Evolutionary conservation across 2,113 vertebrate species (phyloP).

Genomic region (Hippopotamus amphibius): DNA sequence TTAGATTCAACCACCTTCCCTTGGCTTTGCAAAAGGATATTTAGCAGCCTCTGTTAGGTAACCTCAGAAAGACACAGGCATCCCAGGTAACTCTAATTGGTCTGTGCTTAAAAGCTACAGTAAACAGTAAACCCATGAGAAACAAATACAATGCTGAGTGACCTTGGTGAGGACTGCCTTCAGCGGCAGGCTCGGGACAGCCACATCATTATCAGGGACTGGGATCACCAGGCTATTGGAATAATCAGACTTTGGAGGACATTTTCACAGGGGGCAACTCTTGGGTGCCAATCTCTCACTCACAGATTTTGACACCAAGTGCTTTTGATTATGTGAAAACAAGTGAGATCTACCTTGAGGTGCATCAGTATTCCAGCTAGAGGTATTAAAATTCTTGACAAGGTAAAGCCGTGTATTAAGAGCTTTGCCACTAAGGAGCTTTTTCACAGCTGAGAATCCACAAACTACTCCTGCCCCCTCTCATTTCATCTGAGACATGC

Average conservation of each 20-base stretch:
- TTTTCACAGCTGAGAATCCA: conserved; percentile 78
- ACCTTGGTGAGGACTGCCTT: conserved; percentile 87
- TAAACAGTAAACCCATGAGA: conserved; percentile 84
- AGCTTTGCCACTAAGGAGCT: conserved; percentile 79
- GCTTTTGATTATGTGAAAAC: conserved; percentile 87
- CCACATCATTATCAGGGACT: conserved; percentile 79
- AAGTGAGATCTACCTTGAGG: conserved; percentile 84
- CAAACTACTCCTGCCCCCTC: conserved; percentile 57
- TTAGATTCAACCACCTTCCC: conserved; percentile 52
- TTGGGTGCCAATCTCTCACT: conserved; percentile 81
- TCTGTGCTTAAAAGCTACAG: conserved; percentile 85
- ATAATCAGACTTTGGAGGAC: conserved; percentile 84
- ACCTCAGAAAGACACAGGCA: conserved; percentile 78
- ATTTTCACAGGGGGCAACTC: conserved; percentile 83
- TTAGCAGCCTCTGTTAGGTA: conserved; percentile 72
- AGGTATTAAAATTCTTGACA: conserved; percentile 84
- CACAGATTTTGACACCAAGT: conserved; percentile 82
- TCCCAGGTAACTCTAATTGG: conserved; percentile 85
- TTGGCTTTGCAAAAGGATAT: conserved; percentile 38
- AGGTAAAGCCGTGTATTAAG: conserved; percentile 85
- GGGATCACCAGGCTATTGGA: conserved; percentile 70
- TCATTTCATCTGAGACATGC: conserved; percentile 81
- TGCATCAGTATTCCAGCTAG: conserved; percentile 75
- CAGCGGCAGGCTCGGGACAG: conserved; percentile 82
- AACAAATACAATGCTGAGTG: conserved; percentile 85